Conservation (phyloP, 37 sponge, comb jelly and placozoan species). For the Haliclona indistincta region DNA sequence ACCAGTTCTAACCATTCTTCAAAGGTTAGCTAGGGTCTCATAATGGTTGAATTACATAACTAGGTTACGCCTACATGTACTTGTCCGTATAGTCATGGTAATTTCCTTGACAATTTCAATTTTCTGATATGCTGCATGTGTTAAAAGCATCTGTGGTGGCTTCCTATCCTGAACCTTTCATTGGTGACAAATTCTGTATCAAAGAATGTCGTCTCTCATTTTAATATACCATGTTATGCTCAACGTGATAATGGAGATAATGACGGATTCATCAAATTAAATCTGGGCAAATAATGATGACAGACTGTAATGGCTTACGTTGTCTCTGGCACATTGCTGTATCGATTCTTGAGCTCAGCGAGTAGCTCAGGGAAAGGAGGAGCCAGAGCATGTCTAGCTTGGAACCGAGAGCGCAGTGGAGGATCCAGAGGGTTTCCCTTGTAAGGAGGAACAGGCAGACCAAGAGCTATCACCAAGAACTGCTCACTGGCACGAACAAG, state of each 20-base stretch:
- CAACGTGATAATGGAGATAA: not conserved
- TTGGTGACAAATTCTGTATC: too few species aligned
- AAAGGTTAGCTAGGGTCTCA: too few species aligned
- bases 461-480: conserved; percentile 83
- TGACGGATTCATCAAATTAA: not conserved
- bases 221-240: not conserved
- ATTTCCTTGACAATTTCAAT: too few species aligned
- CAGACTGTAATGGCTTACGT: conserved; percentile 8
- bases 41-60: too few species aligned
- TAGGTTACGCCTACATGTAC: too few species aligned
- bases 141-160: too few species aligned
- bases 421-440: conserved; percentile 94
- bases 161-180: too few species aligned
- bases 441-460: conserved; percentile 92
- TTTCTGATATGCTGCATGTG: too few species aligned
- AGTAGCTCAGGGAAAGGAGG: conserved; percentile 33
- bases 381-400: conserved; percentile 55
- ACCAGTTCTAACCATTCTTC: too few species aligned
- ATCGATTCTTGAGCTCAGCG: conserved; percentile 6
- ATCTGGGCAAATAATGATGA: not conserved
- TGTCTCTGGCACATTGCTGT: not conserved
- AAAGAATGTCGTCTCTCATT: not conserved
- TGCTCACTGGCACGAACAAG: conserved; percentile 64
- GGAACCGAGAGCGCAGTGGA: conserved; percentile 91
- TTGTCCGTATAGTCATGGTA: too few species aligned